Percentiles rank a stretch among this genome's conserved stretches.
phyloP scores from a whole-genome alignment of 1,140 invertebrate species.

The Cecropterus lyciades region DNA sequence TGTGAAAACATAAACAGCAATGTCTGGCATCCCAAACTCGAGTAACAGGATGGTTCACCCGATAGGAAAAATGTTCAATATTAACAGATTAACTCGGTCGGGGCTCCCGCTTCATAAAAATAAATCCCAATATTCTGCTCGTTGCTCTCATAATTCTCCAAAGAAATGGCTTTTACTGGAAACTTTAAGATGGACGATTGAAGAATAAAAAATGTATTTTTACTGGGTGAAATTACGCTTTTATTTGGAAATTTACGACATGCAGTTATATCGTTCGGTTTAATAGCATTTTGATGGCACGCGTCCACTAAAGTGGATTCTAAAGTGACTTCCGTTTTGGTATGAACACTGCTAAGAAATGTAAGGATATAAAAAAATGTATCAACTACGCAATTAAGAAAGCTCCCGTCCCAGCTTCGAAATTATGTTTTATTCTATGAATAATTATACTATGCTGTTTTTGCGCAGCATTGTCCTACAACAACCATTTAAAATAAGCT shows the following conservation, averaged over 20 bases:
- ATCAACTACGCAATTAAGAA: constrained; percentile 3
- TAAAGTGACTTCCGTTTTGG: constrained; percentile 26
- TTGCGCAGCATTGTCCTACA: too few relatives aligned
- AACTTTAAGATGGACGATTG: constrained; percentile 66
- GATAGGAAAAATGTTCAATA: constrained; percentile 67
- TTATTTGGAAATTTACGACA: constrained; percentile 66
- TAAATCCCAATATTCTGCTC: constrained; percentile 73
- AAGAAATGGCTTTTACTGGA: constrained; percentile 62
- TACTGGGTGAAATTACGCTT: constrained; percentile 70
- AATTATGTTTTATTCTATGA: constrained; percentile 17
- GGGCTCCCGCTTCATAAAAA: constrained; percentile 67
- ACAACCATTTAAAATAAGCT: too few relatives aligned
- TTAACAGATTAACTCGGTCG: constrained; percentile 74
- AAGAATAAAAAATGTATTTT: constrained; percentile 72
- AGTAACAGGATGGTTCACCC: constrained; percentile 44
- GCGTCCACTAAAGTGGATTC: constrained; percentile 37
- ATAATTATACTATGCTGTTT: background rate
- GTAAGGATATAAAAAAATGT: constrained; percentile 11
- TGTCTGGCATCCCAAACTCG: background rate
- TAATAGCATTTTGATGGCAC: constrained; percentile 35
- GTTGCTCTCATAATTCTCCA: constrained; percentile 65
- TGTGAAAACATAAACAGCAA: too few relatives aligned
- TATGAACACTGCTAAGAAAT: constrained; percentile 15
- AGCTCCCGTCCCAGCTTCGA: constrained; percentile 1
- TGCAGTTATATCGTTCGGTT: constrained; percentile 39